A percentile compares a stretch with the other conserved stretches of the same genome.
These are phyloP conservation scores for Steatornis caripensis DNA, from an alignment of 2,113 vertebrate species.

Conservation along the genomic window DNA sequence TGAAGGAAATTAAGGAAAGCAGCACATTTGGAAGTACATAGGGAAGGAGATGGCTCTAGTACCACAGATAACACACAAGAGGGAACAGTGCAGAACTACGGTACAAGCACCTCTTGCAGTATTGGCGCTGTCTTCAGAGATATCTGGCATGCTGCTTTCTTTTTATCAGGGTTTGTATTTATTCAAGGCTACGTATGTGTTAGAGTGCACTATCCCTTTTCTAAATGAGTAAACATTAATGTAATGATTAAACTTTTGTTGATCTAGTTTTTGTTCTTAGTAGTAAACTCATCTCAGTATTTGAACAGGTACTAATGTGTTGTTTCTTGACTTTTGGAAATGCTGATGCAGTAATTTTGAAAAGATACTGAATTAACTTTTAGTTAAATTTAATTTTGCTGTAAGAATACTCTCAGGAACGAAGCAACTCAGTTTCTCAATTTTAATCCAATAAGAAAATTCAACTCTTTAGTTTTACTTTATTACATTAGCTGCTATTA, in stretches of 20 bases:
- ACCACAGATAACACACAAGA: constrained; percentile 98
- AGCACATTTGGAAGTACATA: constrained; percentile 96
- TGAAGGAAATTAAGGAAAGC: constrained; percentile 99
- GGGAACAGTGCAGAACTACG: constrained; percentile 83
- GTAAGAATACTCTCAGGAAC: neutral
- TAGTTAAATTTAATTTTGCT: neutral
- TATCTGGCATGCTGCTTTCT: constrained; percentile 95
- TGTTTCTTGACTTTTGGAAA: neutral
- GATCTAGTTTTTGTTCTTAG: neutral
- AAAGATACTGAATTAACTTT: neutral
- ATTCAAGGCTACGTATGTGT: constrained; percentile 57
- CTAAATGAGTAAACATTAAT: constrained; percentile 29
- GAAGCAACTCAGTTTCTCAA: neutral
- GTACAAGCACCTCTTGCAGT: constrained; percentile 81
- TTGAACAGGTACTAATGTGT: neutral
- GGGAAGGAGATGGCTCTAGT: constrained; percentile 99
- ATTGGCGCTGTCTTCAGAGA: constrained; percentile 93
- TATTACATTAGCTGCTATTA: neutral
- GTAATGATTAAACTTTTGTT: constrained; percentile 31
- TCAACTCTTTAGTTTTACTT: neutral
- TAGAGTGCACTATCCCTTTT: constrained; percentile 70
- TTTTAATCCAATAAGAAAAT: neutral
- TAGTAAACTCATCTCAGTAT: neutral
- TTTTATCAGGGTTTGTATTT: constrained; percentile 99
- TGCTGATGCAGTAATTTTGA: neutral